Evolutionary conservation across 2,888 invertebrate species (phyloP).

Genomic region (Xestia ashworthii): DNA sequence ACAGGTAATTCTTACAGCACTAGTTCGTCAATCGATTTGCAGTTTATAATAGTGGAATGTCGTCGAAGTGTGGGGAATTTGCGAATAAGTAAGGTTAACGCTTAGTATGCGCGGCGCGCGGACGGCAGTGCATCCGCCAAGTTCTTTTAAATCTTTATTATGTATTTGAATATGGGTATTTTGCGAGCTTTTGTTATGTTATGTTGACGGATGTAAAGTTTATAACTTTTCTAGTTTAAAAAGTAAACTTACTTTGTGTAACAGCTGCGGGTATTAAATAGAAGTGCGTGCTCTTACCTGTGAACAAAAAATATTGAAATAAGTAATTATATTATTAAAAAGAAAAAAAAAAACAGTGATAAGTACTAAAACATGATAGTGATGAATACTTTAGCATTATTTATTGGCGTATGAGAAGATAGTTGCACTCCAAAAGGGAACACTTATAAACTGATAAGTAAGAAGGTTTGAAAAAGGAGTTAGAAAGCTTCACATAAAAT

Average conservation of each 20-base stretch:
- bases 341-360: neutral
- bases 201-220: conserved; percentile 8
- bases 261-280: neutral
- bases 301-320: conserved; percentile 6
- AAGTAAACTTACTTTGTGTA: conserved; percentile 22
- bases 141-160: conserved; percentile 49
- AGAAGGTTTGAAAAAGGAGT: neutral
- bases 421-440: neutral
- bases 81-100: conserved; percentile 60
- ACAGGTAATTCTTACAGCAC: conserved; percentile 12
- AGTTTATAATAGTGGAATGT: conserved; percentile 53
- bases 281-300: conserved; percentile 30
- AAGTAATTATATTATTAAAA: neutral
- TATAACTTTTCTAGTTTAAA: neutral
- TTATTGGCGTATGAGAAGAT: neutral
- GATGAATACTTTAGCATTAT: too few relatives aligned
- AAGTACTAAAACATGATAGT: neutral
- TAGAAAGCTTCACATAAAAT: neutral
- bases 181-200: neutral
- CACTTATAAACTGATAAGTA: neutral
- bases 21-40: conserved; percentile 51
- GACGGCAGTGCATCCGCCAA: conserved; percentile 66
- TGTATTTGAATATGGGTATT: conserved; percentile 28
- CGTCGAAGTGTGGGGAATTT: conserved; percentile 68
- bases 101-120: conserved; percentile 62